A percentile compares a stretch with the other conserved stretches of the same genome.
These are phyloP conservation scores for Saturnia pavonia DNA, from an alignment of 2,888 invertebrate genomes.

Conservation along the genomic window DNA sequence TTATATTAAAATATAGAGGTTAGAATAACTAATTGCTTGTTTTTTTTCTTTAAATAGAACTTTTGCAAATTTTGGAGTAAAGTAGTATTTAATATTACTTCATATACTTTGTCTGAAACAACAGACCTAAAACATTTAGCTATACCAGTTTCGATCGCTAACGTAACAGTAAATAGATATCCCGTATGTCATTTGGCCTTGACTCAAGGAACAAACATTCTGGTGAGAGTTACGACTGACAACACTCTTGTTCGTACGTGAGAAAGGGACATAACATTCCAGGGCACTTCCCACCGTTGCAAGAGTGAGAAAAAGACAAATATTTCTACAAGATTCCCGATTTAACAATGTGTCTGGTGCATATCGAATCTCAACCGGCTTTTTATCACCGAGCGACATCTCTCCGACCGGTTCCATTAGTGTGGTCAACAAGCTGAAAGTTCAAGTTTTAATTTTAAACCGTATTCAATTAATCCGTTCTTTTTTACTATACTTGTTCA, in stretches of 20 bases:
- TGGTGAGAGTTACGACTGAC: too few species aligned
- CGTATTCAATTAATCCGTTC: slow-evolving; percentile 10
- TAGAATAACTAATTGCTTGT: too few species aligned
- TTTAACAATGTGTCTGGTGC: slow-evolving; percentile 2
- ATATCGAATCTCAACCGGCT: not conserved
- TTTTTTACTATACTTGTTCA: not conserved
- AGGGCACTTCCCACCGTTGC: not conserved
- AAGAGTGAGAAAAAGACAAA: not conserved
- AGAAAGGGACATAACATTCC: not conserved
- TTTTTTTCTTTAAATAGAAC: too few species aligned
- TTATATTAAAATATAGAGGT: too few species aligned
- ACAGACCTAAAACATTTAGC: too few species aligned
- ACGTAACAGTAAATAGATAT: too few species aligned
- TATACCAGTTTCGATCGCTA: too few species aligned
- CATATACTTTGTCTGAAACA: too few species aligned
- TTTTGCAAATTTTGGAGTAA: too few species aligned
- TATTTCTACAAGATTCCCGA: not conserved
- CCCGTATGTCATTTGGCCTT: too few species aligned
- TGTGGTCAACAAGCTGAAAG: not conserved
- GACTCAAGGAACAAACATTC: too few species aligned
- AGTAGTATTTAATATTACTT: too few species aligned
- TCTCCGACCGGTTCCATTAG: not conserved
- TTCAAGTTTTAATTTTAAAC: slow-evolving; percentile 4
- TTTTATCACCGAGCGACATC: slow-evolving; percentile 5
- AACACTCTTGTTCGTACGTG: not conserved